Percentiles rank a stretch among this genome's conserved stretches.
These are phyloP conservation scores for Ophion slaviceki DNA, from an alignment of 2,888 invertebrate genomes.

Conservation along the genomic window DNA sequence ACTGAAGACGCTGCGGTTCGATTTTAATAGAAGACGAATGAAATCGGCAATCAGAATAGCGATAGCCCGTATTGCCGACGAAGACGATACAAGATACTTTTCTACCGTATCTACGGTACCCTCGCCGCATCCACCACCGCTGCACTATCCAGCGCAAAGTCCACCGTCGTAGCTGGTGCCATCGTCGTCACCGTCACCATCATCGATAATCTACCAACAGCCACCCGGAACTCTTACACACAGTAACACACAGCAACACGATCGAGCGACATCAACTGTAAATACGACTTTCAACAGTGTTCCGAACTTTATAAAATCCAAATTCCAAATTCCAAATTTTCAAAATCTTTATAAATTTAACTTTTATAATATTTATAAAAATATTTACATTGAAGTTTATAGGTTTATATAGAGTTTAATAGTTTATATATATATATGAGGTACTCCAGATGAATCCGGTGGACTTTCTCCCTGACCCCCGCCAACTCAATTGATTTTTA, in stretches of 20 bases:
- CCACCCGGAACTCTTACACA: slow-evolving; percentile 5
- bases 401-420: too few species aligned
- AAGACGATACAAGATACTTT: slow-evolving; percentile 42
- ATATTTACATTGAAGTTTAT: background rate
- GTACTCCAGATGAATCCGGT: too few species aligned
- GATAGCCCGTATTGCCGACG: slow-evolving; percentile 45
- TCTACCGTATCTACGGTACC: slow-evolving; percentile 8
- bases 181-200: slow-evolving; percentile 7
- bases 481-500: too few species aligned
- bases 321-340: too few species aligned
- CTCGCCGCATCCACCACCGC: background rate
- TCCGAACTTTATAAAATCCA: too few species aligned
- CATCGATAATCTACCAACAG: background rate
- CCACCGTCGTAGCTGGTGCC: slow-evolving; percentile 7
- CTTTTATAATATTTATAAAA: background rate
- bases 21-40: slow-evolving; percentile 52
- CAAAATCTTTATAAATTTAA: background rate
- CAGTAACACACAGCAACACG: background rate
- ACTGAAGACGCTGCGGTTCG: slow-evolving; percentile 45
- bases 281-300: slow-evolving; percentile 1
- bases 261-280: background rate
- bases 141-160: slow-evolving; percentile 8
- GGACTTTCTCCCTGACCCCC: too few species aligned
- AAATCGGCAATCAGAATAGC: slow-evolving; percentile 56
- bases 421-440: too few species aligned